A percentile compares a stretch with the other conserved stretches of the same genome.
Conservation (phyloP, 2,797 vertebrate genomes). For the Sebastes diaconus region DNA sequence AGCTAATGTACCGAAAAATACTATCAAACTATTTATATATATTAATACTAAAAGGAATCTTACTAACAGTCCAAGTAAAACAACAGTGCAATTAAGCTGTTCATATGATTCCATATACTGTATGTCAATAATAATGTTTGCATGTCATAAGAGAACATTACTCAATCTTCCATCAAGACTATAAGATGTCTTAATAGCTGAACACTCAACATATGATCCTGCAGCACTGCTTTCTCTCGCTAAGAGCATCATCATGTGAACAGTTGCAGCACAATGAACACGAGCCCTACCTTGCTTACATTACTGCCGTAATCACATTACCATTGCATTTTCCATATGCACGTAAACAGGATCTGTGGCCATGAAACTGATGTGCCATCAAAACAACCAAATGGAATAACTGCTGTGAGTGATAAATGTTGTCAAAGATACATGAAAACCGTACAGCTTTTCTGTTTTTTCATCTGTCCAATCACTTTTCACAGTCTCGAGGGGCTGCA, state of each 20-base stretch:
- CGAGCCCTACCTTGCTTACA: neutral
- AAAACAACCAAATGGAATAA: neutral
- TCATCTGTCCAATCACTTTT: neutral
- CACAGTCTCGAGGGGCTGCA: neutral
- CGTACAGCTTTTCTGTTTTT: neutral
- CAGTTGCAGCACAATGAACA: neutral
- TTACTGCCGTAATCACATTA: slow-evolving; percentile 15
- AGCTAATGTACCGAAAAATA: neutral
- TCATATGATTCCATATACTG: neutral
- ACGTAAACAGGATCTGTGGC: slow-evolving; percentile 7
- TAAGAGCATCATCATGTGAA: slow-evolving; percentile 15
- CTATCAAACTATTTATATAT: neutral
- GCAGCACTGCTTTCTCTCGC: neutral
- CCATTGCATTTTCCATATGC: slow-evolving; percentile 8
- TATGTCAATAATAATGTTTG: neutral
- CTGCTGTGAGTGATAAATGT: neutral
- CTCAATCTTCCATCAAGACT: slow-evolving; percentile 13
- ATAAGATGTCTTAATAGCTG: slow-evolving; percentile 19
- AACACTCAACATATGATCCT: neutral
- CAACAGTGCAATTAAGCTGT: neutral
- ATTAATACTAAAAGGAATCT: neutral
- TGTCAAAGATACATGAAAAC: neutral
- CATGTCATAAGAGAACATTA: slow-evolving; percentile 3
- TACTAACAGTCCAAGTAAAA: neutral
- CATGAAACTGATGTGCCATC: slow-evolving; percentile 9